Conservation (phyloP, 2,797 vertebrate genomes). For the Zalophus californianus region DNA sequence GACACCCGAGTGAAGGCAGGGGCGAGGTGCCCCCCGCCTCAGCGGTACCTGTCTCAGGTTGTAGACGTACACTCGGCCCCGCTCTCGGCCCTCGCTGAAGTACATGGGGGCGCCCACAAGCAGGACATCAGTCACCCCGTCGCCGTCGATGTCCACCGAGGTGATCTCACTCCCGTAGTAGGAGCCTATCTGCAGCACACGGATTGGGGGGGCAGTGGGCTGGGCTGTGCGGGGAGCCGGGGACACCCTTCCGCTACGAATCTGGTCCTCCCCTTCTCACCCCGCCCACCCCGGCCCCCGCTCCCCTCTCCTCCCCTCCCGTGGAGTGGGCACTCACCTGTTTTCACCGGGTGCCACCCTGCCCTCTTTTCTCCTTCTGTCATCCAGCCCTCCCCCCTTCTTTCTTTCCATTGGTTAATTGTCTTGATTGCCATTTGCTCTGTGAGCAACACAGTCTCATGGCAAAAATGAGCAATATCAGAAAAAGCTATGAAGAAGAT, state of each 20-base stretch:
- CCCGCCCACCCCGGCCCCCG: too few relatives aligned
- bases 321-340: accelerated
- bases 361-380: background rate
- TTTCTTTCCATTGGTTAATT: background rate
- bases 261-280: background rate
- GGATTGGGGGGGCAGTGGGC: background rate
- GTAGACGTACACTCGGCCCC: slow-evolving; percentile 96
- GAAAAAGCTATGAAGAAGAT: background rate
- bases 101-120: slow-evolving; percentile 99
- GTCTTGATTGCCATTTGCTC: background rate
- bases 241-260: background rate
- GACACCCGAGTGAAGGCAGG: background rate
- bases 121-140: slow-evolving; percentile 94
- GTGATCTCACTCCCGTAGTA: slow-evolving; percentile 98
- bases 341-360: background rate
- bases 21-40: accelerated
- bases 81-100: slow-evolving; percentile 95
- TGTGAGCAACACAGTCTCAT: background rate
- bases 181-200: slow-evolving; percentile 94
- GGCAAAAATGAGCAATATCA: background rate
- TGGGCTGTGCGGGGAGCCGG: accelerated
- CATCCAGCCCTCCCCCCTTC: accelerated
- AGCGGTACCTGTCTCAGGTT: slow-evolving; percentile 87
- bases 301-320: background rate
- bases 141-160: slow-evolving; percentile 93